Percentiles rank a stretch among this genome's conserved stretches.
Evolutionary conservation across 1,140 invertebrate genomes (phyloP).

Genomic region (Bombyx mandarina): DNA sequence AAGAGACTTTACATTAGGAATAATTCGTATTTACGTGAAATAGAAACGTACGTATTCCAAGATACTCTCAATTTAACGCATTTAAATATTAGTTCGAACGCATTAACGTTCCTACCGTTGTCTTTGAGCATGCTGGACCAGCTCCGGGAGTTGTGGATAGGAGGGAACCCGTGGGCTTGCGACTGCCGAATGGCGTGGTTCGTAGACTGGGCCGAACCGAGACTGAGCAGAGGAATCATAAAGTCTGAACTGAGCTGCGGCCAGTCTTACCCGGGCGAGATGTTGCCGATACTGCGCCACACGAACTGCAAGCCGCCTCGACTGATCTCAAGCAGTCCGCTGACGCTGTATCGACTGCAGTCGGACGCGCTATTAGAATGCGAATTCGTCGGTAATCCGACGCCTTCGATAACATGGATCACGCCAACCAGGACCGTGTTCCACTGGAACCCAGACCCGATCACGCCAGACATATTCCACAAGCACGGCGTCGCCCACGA

Average conservation of each 20-base stretch:
- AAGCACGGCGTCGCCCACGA: conserved; percentile 77
- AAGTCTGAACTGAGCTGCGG: conserved; percentile 76
- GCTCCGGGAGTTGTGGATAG: conserved; percentile 77
- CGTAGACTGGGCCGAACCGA: conserved; percentile 74
- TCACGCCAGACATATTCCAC: conserved; percentile 75
- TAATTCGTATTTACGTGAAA: conserved; percentile 73
- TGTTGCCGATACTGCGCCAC: conserved; percentile 75
- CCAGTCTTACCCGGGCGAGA: conserved; percentile 76
- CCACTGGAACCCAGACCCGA: conserved; percentile 81
- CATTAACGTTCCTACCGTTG: conserved; percentile 79
- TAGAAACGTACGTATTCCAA: conserved; percentile 75
- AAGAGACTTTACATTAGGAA: conserved; percentile 72
- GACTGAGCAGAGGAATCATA: conserved; percentile 58
- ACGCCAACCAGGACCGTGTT: conserved; percentile 79
- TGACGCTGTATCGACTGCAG: conserved; percentile 74
- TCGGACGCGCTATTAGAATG: conserved; percentile 83
- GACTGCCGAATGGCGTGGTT: conserved; percentile 94
- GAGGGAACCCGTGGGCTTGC: conserved; percentile 87
- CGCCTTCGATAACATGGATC: conserved; percentile 88
- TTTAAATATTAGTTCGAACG: conserved; percentile 83
- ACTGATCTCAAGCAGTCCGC: conserved; percentile 72
- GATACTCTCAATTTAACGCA: conserved; percentile 73
- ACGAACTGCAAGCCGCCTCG: conserved; percentile 79
- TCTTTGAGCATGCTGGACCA: conserved; percentile 76
- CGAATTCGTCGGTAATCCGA: conserved; percentile 81